These are phyloP conservation scores for Matsumyia berberina DNA, from an alignment of 2,888 invertebrate species.

Conservation along the genomic window DNA sequence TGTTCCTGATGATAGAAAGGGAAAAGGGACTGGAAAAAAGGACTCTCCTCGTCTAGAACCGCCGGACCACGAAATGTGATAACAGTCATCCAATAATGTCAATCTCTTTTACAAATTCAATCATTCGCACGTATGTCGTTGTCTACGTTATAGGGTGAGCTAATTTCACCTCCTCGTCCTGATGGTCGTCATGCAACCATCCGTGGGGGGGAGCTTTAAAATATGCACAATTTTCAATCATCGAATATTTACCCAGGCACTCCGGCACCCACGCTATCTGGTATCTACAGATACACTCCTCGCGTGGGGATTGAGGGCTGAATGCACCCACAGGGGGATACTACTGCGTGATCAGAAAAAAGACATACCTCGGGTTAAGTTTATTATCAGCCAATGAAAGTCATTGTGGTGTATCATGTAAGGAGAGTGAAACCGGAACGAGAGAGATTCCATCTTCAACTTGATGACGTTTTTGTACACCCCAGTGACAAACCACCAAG, in stretches of 20 bases:
- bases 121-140: conserved; percentile 68
- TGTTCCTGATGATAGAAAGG: not conserved
- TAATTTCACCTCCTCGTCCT: conserved; percentile 48
- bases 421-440: conserved; percentile 61
- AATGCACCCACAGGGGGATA: conserved; percentile 26
- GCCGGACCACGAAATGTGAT: conserved; percentile 68
- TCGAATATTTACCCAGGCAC: conserved; percentile 61
- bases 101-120: conserved; percentile 76
- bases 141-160: conserved; percentile 56
- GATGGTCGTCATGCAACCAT: conserved; percentile 32
- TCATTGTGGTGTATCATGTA: conserved; percentile 62
- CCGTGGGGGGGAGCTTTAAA: conserved; percentile 43
- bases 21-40: not conserved
- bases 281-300: conserved; percentile 45
- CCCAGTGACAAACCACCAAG: conserved; percentile 35
- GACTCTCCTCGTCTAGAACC: conserved; percentile 1
- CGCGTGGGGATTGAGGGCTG: not conserved
- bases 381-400: conserved; percentile 73
- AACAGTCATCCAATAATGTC: conserved; percentile 74
- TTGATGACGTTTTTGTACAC: conserved; percentile 70
- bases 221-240: conserved; percentile 74
- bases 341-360: conserved; percentile 64
- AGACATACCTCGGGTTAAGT: conserved; percentile 54
- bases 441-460: conserved; percentile 67
- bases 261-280: conserved; percentile 25